phyloP scores from a whole-genome alignment of 2,888 invertebrate genomes.

The Dicranocentrus wangi region DNA sequence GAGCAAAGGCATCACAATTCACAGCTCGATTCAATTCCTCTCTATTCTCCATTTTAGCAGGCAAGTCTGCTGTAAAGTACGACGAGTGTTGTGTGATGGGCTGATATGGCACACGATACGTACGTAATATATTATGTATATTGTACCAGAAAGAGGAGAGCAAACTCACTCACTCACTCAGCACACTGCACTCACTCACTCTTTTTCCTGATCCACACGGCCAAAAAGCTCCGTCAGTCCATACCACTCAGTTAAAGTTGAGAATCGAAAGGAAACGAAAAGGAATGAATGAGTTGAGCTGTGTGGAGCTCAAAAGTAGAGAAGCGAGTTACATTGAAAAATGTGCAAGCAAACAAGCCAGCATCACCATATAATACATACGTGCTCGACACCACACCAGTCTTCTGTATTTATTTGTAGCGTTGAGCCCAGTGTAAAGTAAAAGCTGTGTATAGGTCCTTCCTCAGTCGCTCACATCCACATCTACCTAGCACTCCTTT shows the following conservation, averaged over 20 bases:
- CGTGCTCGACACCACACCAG: too few relatives aligned
- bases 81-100: not conserved
- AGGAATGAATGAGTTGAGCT: not conserved
- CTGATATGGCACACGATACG: constrained; percentile 19
- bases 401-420: too few relatives aligned
- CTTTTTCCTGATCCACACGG: not conserved
- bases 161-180: constrained; percentile 3
- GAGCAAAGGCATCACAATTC: not conserved
- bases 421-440: too few relatives aligned
- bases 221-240: constrained; percentile 6
- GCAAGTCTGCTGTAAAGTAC: not conserved
- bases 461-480: too few relatives aligned
- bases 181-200: too few relatives aligned
- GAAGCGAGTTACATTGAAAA: not conserved
- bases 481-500: too few relatives aligned
- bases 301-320: not conserved
- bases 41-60: constrained; percentile 1
- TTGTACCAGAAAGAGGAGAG: constrained; percentile 6
- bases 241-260: constrained; percentile 33
- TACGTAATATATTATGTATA: not conserved
- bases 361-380: too few relatives aligned
- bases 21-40: not conserved
- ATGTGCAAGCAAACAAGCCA: too few relatives aligned
- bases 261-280: constrained; percentile 31
- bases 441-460: not conserved